These are phyloP conservation scores for Danionella cerebrum DNA, from an alignment of 2,113 vertebrate species.

Conservation along the genomic window DNA sequence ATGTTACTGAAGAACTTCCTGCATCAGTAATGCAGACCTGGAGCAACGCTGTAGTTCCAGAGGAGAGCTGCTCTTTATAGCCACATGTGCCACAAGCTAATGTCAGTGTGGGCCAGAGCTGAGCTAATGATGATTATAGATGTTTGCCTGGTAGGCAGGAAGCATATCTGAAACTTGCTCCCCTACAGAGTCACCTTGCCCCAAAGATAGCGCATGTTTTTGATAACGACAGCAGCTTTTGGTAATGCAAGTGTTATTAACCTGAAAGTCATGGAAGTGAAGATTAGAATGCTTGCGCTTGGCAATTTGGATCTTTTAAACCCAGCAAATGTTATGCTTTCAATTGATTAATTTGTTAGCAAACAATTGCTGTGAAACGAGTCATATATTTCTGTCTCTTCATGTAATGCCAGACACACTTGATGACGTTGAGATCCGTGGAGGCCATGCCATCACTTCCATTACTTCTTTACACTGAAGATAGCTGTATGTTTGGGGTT, in stretches of 20 bases:
- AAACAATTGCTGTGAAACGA: too few species aligned
- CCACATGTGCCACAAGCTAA: neutral
- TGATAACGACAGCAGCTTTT: neutral
- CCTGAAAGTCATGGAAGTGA: neutral
- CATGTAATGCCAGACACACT: too few species aligned
- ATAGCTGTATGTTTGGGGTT: too few species aligned
- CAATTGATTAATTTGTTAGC: too few species aligned
- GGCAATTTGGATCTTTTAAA: neutral
- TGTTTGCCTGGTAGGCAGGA: slow-evolving; percentile 9
- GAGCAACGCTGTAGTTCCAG: neutral
- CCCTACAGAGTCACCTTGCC: neutral
- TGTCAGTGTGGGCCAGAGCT: neutral
- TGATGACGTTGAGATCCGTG: too few species aligned
- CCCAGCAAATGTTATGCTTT: neutral
- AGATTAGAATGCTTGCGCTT: neutral
- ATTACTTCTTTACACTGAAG: too few species aligned
- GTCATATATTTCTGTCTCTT: too few species aligned
- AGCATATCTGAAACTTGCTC: neutral
- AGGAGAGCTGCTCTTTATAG: neutral
- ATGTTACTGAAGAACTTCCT: neutral
- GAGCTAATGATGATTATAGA: slow-evolving; percentile 21
- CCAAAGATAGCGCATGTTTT: slow-evolving; percentile 3
- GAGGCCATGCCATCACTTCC: too few species aligned
- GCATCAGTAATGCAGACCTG: neutral
- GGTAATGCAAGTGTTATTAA: neutral